A percentile compares a stretch with the other conserved stretches of the same genome.
Evolutionary conservation across 2,888 invertebrate genomes (phyloP).

Genomic region (Drosophila macrospina): DNA sequence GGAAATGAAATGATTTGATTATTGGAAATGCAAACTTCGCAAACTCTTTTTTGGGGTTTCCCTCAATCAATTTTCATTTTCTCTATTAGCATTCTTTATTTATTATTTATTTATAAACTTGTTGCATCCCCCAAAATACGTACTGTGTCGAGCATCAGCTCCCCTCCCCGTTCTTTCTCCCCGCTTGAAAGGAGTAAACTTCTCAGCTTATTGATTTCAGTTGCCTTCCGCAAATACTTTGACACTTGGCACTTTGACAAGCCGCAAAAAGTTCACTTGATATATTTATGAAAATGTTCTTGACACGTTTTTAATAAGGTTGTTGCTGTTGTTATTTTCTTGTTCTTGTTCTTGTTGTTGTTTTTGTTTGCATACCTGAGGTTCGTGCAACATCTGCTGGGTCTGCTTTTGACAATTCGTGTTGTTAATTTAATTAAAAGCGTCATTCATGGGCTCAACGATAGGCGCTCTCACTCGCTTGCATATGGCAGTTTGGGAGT

Average conservation of each 20-base stretch:
- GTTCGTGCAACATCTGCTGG: constrained; percentile 54
- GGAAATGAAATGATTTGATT: neutral
- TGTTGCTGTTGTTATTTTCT: constrained; percentile 42
- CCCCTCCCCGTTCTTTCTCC: constrained; percentile 6
- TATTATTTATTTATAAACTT: constrained; percentile 46
- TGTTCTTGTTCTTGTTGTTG: constrained; percentile 12
- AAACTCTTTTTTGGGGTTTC: constrained; percentile 19
- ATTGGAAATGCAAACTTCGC: constrained; percentile 3
- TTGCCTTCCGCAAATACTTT: constrained; percentile 66
- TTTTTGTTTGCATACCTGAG: constrained; percentile 36
- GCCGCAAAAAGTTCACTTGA: constrained; percentile 70
- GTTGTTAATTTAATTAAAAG: constrained; percentile 79
- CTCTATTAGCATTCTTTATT: constrained; percentile 33
- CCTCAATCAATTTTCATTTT: constrained; percentile 25
- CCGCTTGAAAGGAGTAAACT: constrained; percentile 21
- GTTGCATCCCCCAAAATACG: constrained; percentile 42
- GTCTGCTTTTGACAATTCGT: constrained; percentile 73
- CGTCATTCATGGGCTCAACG: constrained; percentile 39
- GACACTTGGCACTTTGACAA: constrained; percentile 78
- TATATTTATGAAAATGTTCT: constrained; percentile 80
- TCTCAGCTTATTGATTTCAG: constrained; percentile 67
- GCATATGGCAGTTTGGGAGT: constrained; percentile 29
- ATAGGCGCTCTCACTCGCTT: too few species aligned
- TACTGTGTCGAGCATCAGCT: constrained; percentile 2
- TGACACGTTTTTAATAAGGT: constrained; percentile 80